These are phyloP conservation scores for Grallaria varia DNA, from an alignment of 2,113 vertebrate genomes.

Conservation along the genomic window DNA sequence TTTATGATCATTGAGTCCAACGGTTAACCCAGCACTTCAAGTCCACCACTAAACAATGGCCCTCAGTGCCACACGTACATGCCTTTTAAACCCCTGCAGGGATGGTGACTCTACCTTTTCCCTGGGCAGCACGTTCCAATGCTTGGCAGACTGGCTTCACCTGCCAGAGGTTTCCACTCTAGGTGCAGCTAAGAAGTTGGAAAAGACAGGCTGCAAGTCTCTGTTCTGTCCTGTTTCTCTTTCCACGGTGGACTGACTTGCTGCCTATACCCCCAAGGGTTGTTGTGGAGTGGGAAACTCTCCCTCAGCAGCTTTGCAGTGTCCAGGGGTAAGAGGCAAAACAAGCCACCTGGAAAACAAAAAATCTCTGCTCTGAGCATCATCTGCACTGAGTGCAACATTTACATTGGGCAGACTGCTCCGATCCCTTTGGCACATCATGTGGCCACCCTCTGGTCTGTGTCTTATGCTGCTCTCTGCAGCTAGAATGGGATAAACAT, in stretches of 20 bases:
- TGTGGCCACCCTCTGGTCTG: background rate
- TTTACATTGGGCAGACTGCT: background rate
- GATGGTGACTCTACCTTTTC: background rate
- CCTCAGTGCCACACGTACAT: background rate
- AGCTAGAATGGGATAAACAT: accelerated
- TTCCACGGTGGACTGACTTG: background rate
- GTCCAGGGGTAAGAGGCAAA: background rate
- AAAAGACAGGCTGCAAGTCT: background rate
- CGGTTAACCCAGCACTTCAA: background rate
- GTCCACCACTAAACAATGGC: background rate
- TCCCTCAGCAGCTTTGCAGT: background rate
- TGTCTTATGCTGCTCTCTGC: background rate
- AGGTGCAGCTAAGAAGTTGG: background rate
- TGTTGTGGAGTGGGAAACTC: background rate
- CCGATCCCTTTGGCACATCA: background rate
- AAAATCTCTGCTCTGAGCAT: background rate
- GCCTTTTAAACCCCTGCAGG: background rate
- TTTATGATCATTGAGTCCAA: background rate
- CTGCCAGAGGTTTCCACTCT: background rate
- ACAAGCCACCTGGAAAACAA: background rate
- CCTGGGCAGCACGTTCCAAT: background rate
- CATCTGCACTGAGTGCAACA: background rate
- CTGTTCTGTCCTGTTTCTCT: background rate
- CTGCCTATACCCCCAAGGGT: background rate
- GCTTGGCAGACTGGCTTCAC: background rate